phyloP scores from a whole-genome alignment of 2,888 invertebrate genomes.

The Scaptomyza flava region DNA sequence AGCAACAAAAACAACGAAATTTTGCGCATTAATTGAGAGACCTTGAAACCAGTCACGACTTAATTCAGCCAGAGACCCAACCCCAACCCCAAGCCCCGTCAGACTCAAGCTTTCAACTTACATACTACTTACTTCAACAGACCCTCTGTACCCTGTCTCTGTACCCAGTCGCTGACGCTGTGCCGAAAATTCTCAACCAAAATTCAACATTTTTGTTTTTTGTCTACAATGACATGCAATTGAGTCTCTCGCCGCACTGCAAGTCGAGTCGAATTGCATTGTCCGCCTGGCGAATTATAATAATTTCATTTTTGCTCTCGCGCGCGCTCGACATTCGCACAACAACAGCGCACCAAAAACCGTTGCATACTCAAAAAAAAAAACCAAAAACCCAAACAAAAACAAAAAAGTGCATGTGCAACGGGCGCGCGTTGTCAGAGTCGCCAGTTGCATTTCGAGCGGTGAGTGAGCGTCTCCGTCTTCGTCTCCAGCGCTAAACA shows the following conservation, averaged over 20 bases:
- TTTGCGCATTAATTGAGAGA: slow-evolving; percentile 77
- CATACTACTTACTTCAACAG: slow-evolving; percentile 22
- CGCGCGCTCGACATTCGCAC: slow-evolving; percentile 71
- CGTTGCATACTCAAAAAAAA: slow-evolving; percentile 38
- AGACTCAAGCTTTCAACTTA: slow-evolving; percentile 26
- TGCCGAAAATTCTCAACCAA: slow-evolving; percentile 68
- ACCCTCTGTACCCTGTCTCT: slow-evolving; percentile 12
- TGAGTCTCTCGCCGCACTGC: slow-evolving; percentile 61
- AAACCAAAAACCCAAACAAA: slow-evolving; percentile 18
- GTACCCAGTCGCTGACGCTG: slow-evolving; percentile 33
- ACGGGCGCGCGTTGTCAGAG: slow-evolving; percentile 73
- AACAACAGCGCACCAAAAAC: slow-evolving; percentile 48
- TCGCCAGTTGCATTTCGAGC: slow-evolving; percentile 78
- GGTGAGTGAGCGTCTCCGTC: slow-evolving; percentile 78
- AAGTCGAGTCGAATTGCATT: slow-evolving; percentile 60
- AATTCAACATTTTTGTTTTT: slow-evolving; percentile 28
- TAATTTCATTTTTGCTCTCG: slow-evolving; percentile 63
- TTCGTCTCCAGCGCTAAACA: slow-evolving; percentile 63
- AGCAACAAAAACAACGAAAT: slow-evolving; percentile 65
- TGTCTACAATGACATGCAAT: slow-evolving; percentile 77
- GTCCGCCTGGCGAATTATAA: slow-evolving; percentile 63
- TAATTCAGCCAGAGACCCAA: slow-evolving; percentile 72
- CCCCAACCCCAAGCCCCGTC: slow-evolving; percentile 21
- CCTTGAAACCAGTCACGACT: slow-evolving; percentile 79
- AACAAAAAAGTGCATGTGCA: slow-evolving; percentile 80